These are phyloP conservation scores for Bimastos eiseni DNA, from an alignment of 2,888 invertebrate genomes.

Conservation along the genomic window DNA sequence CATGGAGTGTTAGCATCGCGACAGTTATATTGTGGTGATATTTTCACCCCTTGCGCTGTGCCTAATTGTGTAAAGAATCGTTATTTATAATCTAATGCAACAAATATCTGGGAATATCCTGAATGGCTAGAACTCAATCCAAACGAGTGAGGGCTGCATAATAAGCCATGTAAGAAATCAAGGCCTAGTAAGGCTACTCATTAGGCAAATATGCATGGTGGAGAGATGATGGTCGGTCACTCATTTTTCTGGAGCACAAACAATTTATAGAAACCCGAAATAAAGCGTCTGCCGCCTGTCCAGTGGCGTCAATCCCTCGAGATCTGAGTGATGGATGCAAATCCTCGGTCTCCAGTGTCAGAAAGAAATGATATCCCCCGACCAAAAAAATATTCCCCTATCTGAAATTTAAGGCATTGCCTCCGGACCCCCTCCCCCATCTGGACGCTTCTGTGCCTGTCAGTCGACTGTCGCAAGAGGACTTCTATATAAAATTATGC, in stretches of 20 bases:
- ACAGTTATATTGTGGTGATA: background rate
- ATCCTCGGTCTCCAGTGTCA: too few species aligned
- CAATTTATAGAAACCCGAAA: too few species aligned
- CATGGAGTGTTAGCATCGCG: background rate
- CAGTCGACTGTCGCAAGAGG: too few species aligned
- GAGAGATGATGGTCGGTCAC: background rate
- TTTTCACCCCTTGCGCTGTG: background rate
- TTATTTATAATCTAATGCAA: background rate
- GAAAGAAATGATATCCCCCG: too few species aligned
- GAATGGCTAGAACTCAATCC: background rate
- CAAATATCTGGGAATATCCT: background rate
- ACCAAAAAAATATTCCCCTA: too few species aligned
- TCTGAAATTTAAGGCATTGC: too few species aligned
- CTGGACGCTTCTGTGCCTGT: too few species aligned
- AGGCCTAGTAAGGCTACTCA: background rate
- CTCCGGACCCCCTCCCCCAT: too few species aligned
- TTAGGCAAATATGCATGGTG: background rate
- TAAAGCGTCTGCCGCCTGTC: too few species aligned
- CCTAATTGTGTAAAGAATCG: background rate
- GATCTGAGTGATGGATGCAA: too few species aligned
- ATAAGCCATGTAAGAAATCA: background rate
- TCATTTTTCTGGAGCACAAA: background rate
- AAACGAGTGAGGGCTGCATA: background rate
- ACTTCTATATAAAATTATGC: too few species aligned
- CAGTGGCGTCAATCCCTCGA: too few species aligned